Evolutionary conservation across 2,113 vertebrate genomes (phyloP).

Genomic region (Neodon shergylaensis): DNA sequence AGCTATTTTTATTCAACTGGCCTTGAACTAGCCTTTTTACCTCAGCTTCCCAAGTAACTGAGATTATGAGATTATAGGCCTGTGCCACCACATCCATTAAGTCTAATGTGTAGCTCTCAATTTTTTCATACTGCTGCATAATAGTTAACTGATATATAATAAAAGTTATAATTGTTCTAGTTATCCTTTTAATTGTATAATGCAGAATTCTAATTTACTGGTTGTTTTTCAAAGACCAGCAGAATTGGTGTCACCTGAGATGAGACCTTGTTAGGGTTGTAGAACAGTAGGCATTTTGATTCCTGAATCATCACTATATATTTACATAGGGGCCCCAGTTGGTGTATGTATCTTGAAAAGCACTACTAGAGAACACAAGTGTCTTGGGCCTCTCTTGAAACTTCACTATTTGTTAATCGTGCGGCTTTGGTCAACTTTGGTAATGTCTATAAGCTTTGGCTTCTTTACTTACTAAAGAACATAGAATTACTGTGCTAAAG

Average conservation of each 20-base stretch:
- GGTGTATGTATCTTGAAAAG: not conserved
- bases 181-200: not conserved
- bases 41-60: not conserved
- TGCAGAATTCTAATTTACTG: not conserved
- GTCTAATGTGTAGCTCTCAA: not conserved
- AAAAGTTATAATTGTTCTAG: not conserved
- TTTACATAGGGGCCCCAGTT: not conserved
- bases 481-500: not conserved
- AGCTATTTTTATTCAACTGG: not conserved
- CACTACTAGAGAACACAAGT: not conserved
- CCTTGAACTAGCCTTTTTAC: not conserved
- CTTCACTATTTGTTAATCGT: not conserved
- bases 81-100: not conserved
- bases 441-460: not conserved
- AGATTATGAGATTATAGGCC: not conserved
- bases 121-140: not conserved
- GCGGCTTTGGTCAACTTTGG: not conserved
- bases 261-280: constrained; percentile 23
- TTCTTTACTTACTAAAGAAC: constrained; percentile 23
- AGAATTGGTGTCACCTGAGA: not conserved
- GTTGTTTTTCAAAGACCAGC: not conserved
- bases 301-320: not conserved
- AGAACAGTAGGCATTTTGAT: not conserved
- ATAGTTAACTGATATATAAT: not conserved
- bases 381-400: not conserved